Conservation (phyloP, 2,888 invertebrate genomes). For the Drosophila infuscata region DNA sequence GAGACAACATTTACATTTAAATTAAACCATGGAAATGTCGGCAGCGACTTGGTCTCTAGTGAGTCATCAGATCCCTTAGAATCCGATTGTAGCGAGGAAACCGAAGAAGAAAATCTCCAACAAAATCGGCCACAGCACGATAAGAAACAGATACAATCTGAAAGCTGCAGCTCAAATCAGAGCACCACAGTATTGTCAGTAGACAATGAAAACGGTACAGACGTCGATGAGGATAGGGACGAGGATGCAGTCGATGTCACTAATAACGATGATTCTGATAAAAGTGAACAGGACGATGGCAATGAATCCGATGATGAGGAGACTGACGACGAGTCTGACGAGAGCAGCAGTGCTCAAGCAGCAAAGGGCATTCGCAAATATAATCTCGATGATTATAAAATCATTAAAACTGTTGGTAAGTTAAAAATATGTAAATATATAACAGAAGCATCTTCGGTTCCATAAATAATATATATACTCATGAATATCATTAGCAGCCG, state of each 20-base stretch:
- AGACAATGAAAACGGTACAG: slow-evolving; percentile 51
- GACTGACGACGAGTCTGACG: slow-evolving; percentile 82
- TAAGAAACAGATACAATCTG: slow-evolving; percentile 23
- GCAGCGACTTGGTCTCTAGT: slow-evolving; percentile 67
- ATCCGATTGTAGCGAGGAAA: slow-evolving; percentile 84
- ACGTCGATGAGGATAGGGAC: slow-evolving; percentile 56
- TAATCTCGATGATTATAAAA: slow-evolving; percentile 92
- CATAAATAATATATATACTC: neutral
- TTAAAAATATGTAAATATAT: slow-evolving; percentile 47
- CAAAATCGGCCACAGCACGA: slow-evolving; percentile 25
- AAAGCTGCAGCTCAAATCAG: slow-evolving; percentile 36
- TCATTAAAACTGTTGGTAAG: slow-evolving; percentile 95
- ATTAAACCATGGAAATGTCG: slow-evolving; percentile 54
- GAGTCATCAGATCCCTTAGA: slow-evolving; percentile 84
- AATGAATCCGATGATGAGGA: slow-evolving; percentile 82
- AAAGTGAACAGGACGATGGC: slow-evolving; percentile 77
- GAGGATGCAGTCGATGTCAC: slow-evolving; percentile 72
- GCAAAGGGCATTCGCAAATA: slow-evolving; percentile 86
- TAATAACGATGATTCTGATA: slow-evolving; percentile 71
- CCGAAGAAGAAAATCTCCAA: slow-evolving; percentile 64
- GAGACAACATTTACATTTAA: slow-evolving; percentile 81
- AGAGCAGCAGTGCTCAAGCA: slow-evolving; percentile 84
- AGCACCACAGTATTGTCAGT: slow-evolving; percentile 52
- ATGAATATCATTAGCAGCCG: neutral
- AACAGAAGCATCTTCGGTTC: neutral